Evolutionary conservation across 2,113 vertebrate genomes (phyloP).

Genomic region (Notothenia coriiceps): DNA sequence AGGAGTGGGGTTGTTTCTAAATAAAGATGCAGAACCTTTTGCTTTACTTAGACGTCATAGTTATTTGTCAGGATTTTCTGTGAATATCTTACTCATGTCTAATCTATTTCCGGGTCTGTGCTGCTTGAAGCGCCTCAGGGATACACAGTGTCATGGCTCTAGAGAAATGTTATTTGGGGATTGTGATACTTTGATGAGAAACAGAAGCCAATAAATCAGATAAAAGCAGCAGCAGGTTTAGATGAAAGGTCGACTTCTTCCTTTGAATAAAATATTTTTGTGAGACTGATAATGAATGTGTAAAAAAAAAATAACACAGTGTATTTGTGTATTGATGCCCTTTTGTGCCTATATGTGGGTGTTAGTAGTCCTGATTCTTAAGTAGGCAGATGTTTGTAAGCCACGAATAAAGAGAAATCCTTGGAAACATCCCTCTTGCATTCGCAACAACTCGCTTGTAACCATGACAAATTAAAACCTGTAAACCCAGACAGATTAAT

Average conservation of each 20-base stretch:
- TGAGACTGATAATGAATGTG: conserved; percentile 15
- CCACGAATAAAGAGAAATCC: conserved; percentile 24
- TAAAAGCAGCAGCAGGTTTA: conserved; percentile 12
- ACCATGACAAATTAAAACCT: conserved; percentile 44
- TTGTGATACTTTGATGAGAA: conserved; percentile 18
- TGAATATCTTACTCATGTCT: conserved; percentile 10
- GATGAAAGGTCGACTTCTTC: conserved; percentile 17
- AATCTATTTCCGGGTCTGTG: conserved; percentile 9
- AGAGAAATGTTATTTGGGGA: neutral
- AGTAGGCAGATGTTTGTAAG: conserved; percentile 16
- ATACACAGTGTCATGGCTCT: neutral
- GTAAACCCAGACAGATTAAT: conserved; percentile 60
- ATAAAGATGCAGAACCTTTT: conserved; percentile 43
- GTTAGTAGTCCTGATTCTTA: conserved; percentile 13
- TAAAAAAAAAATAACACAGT: neutral
- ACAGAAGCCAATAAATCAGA: neutral
- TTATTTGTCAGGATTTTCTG: conserved; percentile 19
- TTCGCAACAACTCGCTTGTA: conserved; percentile 9
- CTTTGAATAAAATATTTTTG: too few relatives aligned
- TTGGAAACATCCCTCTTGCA: conserved; percentile 42
- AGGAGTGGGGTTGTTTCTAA: conserved; percentile 37
- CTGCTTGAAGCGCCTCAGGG: neutral
- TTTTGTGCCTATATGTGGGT: conserved; percentile 12
- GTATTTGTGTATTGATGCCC: neutral
- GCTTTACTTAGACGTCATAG: neutral